Conservation (phyloP, 2,888 invertebrate species). For the Phortica magna region DNA sequence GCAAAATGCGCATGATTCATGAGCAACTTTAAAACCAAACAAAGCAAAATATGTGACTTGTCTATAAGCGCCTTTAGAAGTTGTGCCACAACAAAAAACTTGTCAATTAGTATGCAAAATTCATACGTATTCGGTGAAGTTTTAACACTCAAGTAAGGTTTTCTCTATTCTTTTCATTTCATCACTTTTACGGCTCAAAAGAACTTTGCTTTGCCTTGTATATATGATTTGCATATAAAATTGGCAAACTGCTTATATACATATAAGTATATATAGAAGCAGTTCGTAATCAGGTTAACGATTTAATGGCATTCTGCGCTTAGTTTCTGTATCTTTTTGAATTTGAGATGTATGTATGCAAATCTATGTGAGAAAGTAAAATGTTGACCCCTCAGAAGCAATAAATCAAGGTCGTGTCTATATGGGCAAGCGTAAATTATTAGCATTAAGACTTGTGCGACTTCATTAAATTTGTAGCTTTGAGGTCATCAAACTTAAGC, state of each 20-base stretch:
- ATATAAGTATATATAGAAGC: background rate
- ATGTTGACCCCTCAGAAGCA: constrained; percentile 36
- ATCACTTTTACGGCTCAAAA: constrained; percentile 32
- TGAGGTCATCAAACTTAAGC: constrained; percentile 4
- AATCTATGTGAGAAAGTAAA: constrained; percentile 51
- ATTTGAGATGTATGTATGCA: background rate
- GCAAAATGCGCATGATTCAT: constrained; percentile 52
- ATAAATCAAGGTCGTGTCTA: constrained; percentile 15
- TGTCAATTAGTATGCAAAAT: constrained; percentile 54
- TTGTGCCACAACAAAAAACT: background rate
- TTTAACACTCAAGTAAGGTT: background rate
- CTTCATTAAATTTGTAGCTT: background rate
- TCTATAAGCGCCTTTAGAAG: background rate
- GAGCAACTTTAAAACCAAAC: constrained; percentile 50
- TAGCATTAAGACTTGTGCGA: background rate
- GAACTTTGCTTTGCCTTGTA: constrained; percentile 32
- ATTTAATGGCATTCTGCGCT: background rate
- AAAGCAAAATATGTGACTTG: constrained; percentile 42
- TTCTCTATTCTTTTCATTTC: background rate
- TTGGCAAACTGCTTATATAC: constrained; percentile 43
- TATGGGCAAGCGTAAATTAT: constrained; percentile 2
- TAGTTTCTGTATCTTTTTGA: background rate
- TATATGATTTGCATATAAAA: constrained; percentile 63
- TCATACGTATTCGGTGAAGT: constrained; percentile 15
- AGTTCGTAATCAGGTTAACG: constrained; percentile 7